Conservation (phyloP, 2,888 invertebrate species). For the Selenia dentaria region DNA sequence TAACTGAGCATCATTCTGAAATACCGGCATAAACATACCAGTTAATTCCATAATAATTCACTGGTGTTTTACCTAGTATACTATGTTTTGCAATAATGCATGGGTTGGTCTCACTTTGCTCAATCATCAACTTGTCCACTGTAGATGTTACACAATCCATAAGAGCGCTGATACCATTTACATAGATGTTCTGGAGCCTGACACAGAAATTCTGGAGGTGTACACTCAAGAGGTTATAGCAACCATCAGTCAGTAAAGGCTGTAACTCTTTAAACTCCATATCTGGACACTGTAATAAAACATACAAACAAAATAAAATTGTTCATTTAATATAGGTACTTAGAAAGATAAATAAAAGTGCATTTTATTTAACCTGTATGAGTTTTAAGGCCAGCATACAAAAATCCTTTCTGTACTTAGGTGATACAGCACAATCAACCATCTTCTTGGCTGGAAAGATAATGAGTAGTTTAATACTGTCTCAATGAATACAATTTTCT, state of each 20-base stretch:
- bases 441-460: constrained; percentile 77
- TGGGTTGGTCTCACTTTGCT: constrained; percentile 72
- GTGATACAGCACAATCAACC: constrained; percentile 77
- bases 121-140: constrained; percentile 85
- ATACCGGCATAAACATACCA: too few species aligned
- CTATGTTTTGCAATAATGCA: constrained; percentile 86
- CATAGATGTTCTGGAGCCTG: constrained; percentile 83
- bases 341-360: too few species aligned
- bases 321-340: too few species aligned
- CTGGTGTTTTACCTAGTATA: constrained; percentile 83
- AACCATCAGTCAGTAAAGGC: constrained; percentile 85
- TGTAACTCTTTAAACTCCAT: constrained; percentile 89
- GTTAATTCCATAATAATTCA: too few species aligned
- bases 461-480: too few species aligned
- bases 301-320: too few species aligned
- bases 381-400: constrained; percentile 92
- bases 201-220: constrained; percentile 86
- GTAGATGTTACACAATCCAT: constrained; percentile 86
- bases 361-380: constrained; percentile 91
- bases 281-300: constrained; percentile 87
- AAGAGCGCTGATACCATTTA: constrained; percentile 86
- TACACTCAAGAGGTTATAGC: constrained; percentile 83
- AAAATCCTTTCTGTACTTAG: constrained; percentile 89
- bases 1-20: too few species aligned
- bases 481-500: too few species aligned